Conservation (phyloP, 2,113 vertebrate genomes). For the Forbesichthys agassizii region DNA sequence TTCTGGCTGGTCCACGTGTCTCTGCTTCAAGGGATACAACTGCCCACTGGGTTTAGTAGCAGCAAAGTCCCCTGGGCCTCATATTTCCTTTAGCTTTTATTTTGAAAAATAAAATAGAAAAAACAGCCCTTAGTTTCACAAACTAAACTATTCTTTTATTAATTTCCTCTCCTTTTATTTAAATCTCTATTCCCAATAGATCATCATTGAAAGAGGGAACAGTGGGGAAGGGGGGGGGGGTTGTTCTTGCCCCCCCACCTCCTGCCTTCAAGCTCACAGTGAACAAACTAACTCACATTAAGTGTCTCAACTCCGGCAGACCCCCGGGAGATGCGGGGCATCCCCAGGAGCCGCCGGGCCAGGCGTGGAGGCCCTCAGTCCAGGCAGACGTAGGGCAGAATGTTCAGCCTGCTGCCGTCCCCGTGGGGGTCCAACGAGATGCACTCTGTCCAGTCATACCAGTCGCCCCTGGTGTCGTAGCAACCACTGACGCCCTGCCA, state of each 20-base stretch:
- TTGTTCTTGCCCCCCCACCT: too few relatives aligned
- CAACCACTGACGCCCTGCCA: slow-evolving; percentile 97
- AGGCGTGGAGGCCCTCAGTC: slow-evolving; percentile 86
- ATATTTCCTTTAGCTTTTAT: slow-evolving; percentile 61
- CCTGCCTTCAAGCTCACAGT: too few relatives aligned
- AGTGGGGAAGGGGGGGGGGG: slow-evolving; percentile 37
- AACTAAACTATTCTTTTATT: slow-evolving; percentile 73
- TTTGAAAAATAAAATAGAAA: slow-evolving; percentile 70
- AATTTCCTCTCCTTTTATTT: slow-evolving; percentile 37
- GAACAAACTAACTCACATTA: slow-evolving; percentile 29
- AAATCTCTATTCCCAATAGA: slow-evolving; percentile 52
- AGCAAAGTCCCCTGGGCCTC: slow-evolving; percentile 82
- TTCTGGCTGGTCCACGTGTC: slow-evolving; percentile 5
- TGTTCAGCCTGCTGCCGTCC: slow-evolving; percentile 92
- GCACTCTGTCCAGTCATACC: slow-evolving; percentile 99
- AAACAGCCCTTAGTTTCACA: slow-evolving; percentile 71
- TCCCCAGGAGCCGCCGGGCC: slow-evolving; percentile 79
- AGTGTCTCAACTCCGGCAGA: slow-evolving; percentile 33
- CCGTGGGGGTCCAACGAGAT: slow-evolving; percentile 96
- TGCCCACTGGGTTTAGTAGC: slow-evolving; percentile 77
- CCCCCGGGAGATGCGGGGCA: slow-evolving; percentile 55
- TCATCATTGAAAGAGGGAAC: slow-evolving; percentile 65
- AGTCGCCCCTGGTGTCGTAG: slow-evolving; percentile 92
- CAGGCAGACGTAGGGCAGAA: slow-evolving; percentile 98
- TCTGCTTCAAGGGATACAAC: slow-evolving; percentile 18